These are phyloP conservation scores for Leptopilina clavipes DNA, from an alignment of 1,140 invertebrate genomes.

Conservation along the genomic window DNA sequence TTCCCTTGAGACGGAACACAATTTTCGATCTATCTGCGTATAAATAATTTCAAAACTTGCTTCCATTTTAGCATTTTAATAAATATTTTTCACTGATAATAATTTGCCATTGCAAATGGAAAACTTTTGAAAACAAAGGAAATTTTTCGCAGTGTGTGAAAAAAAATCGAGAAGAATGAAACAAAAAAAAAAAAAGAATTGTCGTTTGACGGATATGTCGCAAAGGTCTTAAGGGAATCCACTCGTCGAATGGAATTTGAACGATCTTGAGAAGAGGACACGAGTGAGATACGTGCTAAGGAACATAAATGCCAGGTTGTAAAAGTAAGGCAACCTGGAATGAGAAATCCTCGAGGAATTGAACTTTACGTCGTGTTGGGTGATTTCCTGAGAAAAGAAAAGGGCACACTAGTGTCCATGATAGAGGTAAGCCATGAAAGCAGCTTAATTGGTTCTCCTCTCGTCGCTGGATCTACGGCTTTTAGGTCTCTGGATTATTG, in stretches of 20 bases:
- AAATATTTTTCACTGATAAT: background rate
- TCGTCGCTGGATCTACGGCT: background rate
- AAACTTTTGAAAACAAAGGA: too few relatives aligned
- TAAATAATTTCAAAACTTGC: background rate
- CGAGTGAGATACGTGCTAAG: constrained; percentile 17
- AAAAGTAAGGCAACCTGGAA: background rate
- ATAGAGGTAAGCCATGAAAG: constrained; percentile 6
- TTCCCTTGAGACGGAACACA: background rate
- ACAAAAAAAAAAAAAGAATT: background rate
- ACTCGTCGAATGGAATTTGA: constrained; percentile 14
- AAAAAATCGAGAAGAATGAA: background rate
- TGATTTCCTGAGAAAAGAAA: constrained; percentile 17
- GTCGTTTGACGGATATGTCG: constrained; percentile 7
- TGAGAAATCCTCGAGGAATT: constrained; percentile 23
- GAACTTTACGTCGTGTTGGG: background rate
- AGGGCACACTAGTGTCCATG: constrained; percentile 3
- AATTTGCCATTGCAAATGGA: too few relatives aligned
- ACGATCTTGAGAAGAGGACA: background rate
- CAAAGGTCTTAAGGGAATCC: background rate
- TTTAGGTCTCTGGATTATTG: background rate
- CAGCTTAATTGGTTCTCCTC: background rate
- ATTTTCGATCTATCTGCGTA: constrained; percentile 20
- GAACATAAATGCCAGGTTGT: constrained; percentile 17
- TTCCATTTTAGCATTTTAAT: background rate
- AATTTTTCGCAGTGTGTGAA: background rate